Evolutionary conservation across 2,888 invertebrate genomes (phyloP), one percentile per base, ranked within the genome.

Genomic region (Temnothorax ravouxi): DNA sequence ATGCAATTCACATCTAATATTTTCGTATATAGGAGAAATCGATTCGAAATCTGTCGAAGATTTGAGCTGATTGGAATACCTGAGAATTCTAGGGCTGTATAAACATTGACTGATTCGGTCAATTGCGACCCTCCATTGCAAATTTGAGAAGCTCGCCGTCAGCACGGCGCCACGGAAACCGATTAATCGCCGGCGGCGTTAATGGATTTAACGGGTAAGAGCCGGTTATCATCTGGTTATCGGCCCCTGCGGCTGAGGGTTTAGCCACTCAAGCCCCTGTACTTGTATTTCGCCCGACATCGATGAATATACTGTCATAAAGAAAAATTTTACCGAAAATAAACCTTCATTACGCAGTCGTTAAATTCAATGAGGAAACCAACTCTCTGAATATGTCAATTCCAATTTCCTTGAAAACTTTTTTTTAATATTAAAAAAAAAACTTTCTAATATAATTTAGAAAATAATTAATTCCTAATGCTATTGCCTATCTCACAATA

Each of bases 131-230:
- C 38, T 52, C 11, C 56, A 47, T 5, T 71, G 34, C 59, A 80
- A 71, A 71, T 71, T 71, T 71, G 47, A 41, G 29, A 25, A 59
- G 79, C 21, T 47, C 21, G 71, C 54, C 83, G 83, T 64, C 83
- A 67, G 21, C 44, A n/a, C 21, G 84, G 83, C 83, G 74, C 64
- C 83, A 50, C 56, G 64, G 56, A 50, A 84, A 83, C 72, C 84
- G 72, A 84, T 84, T 83, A 83, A 83, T 59, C 44, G 83, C 50
- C 47, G 9, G 47, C 56, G 29, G 66, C 54, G 83, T 84, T 84
- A 84, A 84, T 84, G 83, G 84, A 84, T 84, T 84, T 84, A 84
- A 54, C 66, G 74, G 72, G 56, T 84, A 74, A 66, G 74, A 66
- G 66, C 72, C 21, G 72, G 72, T 83, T 84, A 84, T 84, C 83